Evolutionary conservation across 1,140 invertebrate species (phyloP).

Genomic region (Panulirus ornatus): DNA sequence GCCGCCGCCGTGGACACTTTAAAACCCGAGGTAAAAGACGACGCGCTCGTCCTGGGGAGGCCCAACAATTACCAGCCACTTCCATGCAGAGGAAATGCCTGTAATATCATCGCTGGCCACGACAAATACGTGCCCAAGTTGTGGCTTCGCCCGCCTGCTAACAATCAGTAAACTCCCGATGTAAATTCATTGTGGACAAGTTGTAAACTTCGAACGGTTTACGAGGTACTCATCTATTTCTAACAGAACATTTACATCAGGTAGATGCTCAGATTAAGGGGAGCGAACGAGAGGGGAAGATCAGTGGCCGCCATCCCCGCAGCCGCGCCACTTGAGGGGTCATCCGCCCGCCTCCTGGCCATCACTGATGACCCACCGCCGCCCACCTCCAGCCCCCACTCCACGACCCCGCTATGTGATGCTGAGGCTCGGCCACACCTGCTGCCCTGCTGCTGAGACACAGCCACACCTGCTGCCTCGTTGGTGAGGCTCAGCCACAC

Average conservation of each 20-base stretch:
- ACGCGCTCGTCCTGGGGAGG: background rate
- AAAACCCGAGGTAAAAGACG: background rate
- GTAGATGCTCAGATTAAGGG: background rate
- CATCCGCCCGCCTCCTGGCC: background rate
- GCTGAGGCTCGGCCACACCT: too few relatives aligned
- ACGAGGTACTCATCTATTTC: slow-evolving; percentile 2
- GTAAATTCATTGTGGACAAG: background rate
- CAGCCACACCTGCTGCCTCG: too few relatives aligned
- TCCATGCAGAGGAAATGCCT: background rate
- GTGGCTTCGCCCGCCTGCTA: background rate
- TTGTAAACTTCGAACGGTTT: background rate
- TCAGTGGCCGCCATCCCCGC: background rate
- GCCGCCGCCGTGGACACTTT: too few relatives aligned
- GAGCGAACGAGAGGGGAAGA: background rate
- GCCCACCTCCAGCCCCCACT: too few relatives aligned
- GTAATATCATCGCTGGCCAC: background rate
- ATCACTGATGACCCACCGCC: too few relatives aligned
- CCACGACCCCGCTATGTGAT: too few relatives aligned
- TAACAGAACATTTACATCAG: background rate
- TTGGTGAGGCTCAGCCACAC: too few relatives aligned
- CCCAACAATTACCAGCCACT: background rate
- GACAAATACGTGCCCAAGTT: background rate
- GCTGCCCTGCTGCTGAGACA: too few relatives aligned
- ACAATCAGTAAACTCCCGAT: background rate
- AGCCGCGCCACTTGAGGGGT: background rate